Evolutionary conservation across 2,888 invertebrate species (phyloP).

Genomic region (Caenorhabditis imperialis): DNA sequence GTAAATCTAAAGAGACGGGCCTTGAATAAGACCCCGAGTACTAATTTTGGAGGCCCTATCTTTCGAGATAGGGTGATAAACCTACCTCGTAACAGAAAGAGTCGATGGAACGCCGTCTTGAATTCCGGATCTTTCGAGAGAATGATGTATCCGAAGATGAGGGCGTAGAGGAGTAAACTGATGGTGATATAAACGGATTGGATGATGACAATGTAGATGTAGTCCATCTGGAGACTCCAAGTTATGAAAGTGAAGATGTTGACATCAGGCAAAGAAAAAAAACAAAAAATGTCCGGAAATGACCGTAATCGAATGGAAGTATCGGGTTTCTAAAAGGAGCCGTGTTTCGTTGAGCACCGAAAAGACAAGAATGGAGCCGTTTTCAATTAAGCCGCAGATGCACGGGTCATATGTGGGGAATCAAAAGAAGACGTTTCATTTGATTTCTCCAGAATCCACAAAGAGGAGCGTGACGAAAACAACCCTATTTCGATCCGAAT

Average conservation of each 20-base stretch:
- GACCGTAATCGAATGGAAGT: conserved; percentile 26
- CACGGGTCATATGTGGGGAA: background rate
- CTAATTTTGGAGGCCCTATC: too few species aligned
- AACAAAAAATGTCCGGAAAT: conserved; percentile 15
- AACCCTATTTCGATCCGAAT: conserved; percentile 1
- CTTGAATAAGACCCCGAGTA: too few species aligned
- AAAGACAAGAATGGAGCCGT: conserved; percentile 1
- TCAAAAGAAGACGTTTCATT: conserved; percentile 31
- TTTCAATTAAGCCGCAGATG: conserved; percentile 31
- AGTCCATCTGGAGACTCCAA: conserved; percentile 33
- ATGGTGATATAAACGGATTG: conserved; percentile 53
- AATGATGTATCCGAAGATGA: conserved; percentile 50
- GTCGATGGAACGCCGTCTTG: conserved; percentile 57
- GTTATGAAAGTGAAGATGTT: background rate
- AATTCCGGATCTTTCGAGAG: conserved; percentile 53
- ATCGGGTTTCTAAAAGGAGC: conserved; percentile 18
- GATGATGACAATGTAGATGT: conserved; percentile 19
- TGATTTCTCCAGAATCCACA: conserved; percentile 26
- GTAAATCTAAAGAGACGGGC: too few species aligned
- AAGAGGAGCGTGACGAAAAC: conserved; percentile 4
- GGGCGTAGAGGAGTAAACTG: conserved; percentile 51
- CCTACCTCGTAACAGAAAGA: conserved; percentile 58
- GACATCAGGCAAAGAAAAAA: background rate
- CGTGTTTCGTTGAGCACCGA: conserved; percentile 39
- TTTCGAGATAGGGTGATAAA: too few species aligned